These are phyloP conservation scores for Amazona finschi DNA, from an alignment of 2,797 vertebrate species.

Conservation along the genomic window DNA sequence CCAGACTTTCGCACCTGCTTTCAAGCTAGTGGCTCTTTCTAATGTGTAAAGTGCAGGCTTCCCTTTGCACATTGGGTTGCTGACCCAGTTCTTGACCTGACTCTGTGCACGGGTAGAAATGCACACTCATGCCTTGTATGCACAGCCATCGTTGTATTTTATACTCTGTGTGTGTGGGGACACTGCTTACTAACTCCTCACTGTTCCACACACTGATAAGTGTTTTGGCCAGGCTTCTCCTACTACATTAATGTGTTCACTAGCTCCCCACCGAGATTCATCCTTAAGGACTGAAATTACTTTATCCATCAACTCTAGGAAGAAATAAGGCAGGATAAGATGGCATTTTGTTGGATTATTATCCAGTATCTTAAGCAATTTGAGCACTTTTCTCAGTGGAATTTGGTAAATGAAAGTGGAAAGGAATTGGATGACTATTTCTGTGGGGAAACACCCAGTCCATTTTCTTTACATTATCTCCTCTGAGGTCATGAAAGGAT, in stretches of 20 bases:
- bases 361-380: not conserved
- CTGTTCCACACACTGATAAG: fast-evolving
- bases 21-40: not conserved
- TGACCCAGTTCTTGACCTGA: not conserved
- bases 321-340: not conserved
- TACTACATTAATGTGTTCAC: fast-evolving
- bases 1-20: not conserved
- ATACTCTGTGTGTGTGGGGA: fast-evolving
- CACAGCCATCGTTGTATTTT: not conserved
- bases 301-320: not conserved
- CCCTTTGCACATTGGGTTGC: not conserved
- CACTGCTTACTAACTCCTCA: fast-evolving
- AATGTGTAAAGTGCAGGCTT: fast-evolving
- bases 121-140: fast-evolving
- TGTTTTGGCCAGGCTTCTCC: not conserved
- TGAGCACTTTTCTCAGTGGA: not conserved
- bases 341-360: not conserved
- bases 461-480: constrained; percentile 3
- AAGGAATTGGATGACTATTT: not conserved
- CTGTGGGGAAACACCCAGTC: not conserved
- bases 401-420: not conserved
- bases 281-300: not conserved
- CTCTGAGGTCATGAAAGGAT: not conserved
- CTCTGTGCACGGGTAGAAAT: not conserved
- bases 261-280: not conserved